Evolutionary conservation across 92 coral and sea anemone species (phyloP), one percentile per base, ranked within the genome.

Genomic region (Epizoanthus ramosus): DNA sequence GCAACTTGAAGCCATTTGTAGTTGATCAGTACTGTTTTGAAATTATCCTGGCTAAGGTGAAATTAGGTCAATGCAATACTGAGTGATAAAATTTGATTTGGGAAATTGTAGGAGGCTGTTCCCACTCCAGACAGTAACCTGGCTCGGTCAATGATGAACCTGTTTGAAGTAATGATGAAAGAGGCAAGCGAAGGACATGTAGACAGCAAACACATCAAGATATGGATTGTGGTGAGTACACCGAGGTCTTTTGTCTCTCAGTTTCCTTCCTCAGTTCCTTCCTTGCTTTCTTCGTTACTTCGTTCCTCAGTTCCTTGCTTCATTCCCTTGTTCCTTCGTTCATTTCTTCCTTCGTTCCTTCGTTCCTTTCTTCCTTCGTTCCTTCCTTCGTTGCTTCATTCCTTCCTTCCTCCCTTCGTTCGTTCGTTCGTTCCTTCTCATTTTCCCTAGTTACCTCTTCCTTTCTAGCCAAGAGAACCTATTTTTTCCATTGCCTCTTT

Each of bases 131-230:
- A 97, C 79, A 94, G 99, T 71, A 97, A 97, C 73, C 87, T 97
- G 22, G 95, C 99, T 17, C 97, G 92, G 39, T 97, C 99, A 9
- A 87, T 97, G 80, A 97, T 97, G 99, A 97, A 97, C 89, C 85
- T 97, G 33, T 98, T 94, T 80, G 99, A 97, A 84, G 95, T 92
- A 54, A 95, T 92, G 94, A 88, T 97, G 94, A 97, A 97, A 81
- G 93, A 88, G 67, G 92, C 97, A 17, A 67, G 91, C 50, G 85
- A 88, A 71, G 89, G 87, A 61, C 86, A 83, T 28, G 79, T 35
- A 39, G 99, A 97, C 68, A 79, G 80, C 66, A 97, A 97, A 80
- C 93, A 97, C 79, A 72, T 92, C 47, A 97, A 97, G 64, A 83
- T 93, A 56, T 97, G 99, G 99, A 74, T 97, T 63, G 92, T 93